phyloP scores from a whole-genome alignment of 2,113 vertebrate species.

The Neolamprologus sp. region DNA sequence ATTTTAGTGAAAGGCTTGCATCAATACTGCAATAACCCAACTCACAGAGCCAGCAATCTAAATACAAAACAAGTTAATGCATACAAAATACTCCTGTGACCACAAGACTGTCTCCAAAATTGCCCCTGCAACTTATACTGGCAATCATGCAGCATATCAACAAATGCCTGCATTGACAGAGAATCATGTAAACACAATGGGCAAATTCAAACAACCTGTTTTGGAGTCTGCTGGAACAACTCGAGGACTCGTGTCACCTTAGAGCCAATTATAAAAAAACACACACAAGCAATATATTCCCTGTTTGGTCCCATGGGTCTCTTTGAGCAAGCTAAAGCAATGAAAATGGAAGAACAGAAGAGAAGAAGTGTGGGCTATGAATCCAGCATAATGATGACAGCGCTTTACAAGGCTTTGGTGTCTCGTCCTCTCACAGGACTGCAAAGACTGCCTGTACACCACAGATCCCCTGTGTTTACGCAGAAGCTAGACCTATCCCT shows the following conservation, averaged over 20 bases:
- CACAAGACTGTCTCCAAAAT: background rate
- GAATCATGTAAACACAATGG: slow-evolving; percentile 15
- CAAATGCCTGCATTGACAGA: background rate
- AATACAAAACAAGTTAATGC: background rate
- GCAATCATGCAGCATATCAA: background rate
- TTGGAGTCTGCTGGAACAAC: slow-evolving; percentile 18
- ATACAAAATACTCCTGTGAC: background rate
- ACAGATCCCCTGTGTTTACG: background rate
- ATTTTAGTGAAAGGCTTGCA: background rate
- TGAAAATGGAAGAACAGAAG: slow-evolving; percentile 3
- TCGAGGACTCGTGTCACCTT: slow-evolving; percentile 42
- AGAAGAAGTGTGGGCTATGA: background rate
- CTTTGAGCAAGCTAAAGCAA: slow-evolving; percentile 10
- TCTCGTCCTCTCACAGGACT: background rate
- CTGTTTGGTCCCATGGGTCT: slow-evolving; percentile 37
- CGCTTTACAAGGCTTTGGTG: background rate
- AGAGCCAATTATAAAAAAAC: slow-evolving; percentile 54
- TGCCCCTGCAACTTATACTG: background rate
- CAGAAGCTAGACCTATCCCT: background rate
- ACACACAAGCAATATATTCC: slow-evolving; percentile 10
- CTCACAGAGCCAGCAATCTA: background rate
- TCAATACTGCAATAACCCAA: background rate
- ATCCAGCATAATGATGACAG: slow-evolving; percentile 36
- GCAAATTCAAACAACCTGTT: slow-evolving; percentile 36
- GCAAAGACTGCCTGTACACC: background rate